Evolutionary conservation across 2,113 vertebrate species (phyloP), one percentile per base, ranked within the genome.

Genomic region (Corythoichthys haematopterus): DNA sequence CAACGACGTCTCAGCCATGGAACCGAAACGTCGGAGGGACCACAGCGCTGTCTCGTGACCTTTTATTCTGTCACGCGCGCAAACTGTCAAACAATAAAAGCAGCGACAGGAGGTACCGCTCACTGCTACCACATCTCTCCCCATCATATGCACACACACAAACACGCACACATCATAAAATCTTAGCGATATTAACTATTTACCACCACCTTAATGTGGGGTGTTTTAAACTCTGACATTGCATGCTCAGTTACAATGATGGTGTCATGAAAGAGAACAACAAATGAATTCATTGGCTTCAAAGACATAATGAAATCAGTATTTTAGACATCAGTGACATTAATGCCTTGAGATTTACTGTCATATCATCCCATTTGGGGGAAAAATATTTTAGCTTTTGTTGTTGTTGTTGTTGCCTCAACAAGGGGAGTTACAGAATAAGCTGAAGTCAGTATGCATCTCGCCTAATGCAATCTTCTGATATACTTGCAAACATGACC

Each of bases 21-120:
- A 67, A 80, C 66, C 38, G 74, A 85, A 79, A 83, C 66, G 43
- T 71, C 69, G 61, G 65, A 70, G 79, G 80, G 71, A 88, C 87
- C 88, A 70, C 86, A 85, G 71, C 70, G 71, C 76, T 74, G 78
- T 72, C 73, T 80, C 35, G 20, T 84, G 80, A 84, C 85, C 81
- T 82, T 88, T 89, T 88, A 82, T 88, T 86, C 87, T 76, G 66
- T 78, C 75, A 78, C 53, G 62, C 38, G 45, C 69, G 67, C 71
- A 80, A 59, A 79, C 79, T 77, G 69, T 79, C 71, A 79, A 73
- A 77, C 72, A 83, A 69, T 66, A 65, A 76, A 70, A 69, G 46
- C 71, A 78, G 72, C 75, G 79, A 70, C 70, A 75, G 70, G 78
- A 83, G 68, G 69, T 66, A 80, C 61, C 59, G 64, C 53, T 81